Evolutionary conservation across 2,797 vertebrate genomes (phyloP), one percentile per base, ranked within the genome.

Genomic region (Neosilurus hyrtlii): DNA sequence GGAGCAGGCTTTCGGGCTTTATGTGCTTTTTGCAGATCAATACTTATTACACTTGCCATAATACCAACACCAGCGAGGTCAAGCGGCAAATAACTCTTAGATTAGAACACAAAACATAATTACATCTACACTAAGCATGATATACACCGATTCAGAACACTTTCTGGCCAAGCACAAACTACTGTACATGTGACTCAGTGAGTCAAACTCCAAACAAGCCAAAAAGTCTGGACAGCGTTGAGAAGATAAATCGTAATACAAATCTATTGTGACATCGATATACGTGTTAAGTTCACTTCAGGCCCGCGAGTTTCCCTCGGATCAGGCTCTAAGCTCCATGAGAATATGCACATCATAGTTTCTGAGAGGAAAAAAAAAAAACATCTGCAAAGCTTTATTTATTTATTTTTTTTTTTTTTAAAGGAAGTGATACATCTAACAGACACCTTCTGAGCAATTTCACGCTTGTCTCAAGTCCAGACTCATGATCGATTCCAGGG

Each of bases 11-110:
- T 83, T 84, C 5, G 9, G 14, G 20, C 9, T 77, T 65, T 14
- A 62, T n/a, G 49, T 70, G 24, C 52, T 20, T 26, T 70, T n/a
- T 24, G 51, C 24, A 70, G 67, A 87, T 85, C 84, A 76, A 85
- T 82, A 75, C 24, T 9, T 20, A 77, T 80, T 77, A 80, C 24
- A 57, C 62, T 52, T 77, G 57, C 12, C 51, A 77, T 63, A 76
- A 68, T 75, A 11, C 16, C 59, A 57, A 59, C 37, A 59, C n/a
- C 81, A 76, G 26, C 24, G 22, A 68, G 37, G 51, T 68, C 56
- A 59, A 63, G 51, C 2, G 8, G 11, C 30, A 22, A 2, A 59
- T 65, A 59, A 12, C 18, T 52, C 68, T 54, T 72, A 54, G 14
- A 9, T 10, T 57, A 30, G 10, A 74, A n/a, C 30, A 61, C 18